These are phyloP conservation scores for Seira ritae DNA, from an alignment of 2,888 invertebrate genomes.

Conservation along the genomic window DNA sequence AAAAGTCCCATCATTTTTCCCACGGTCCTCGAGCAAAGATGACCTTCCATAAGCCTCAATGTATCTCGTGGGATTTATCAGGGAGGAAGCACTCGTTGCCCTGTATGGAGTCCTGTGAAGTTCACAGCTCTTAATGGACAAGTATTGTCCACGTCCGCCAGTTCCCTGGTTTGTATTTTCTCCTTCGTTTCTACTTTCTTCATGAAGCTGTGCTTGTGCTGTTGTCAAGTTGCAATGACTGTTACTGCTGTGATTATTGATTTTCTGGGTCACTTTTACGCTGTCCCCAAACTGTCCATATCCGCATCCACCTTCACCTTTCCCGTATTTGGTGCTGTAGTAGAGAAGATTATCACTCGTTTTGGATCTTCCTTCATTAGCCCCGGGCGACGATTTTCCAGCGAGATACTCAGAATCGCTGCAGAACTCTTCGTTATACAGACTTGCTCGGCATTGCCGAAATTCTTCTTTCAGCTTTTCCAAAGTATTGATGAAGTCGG, in stretches of 20 bases:
- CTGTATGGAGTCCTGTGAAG: constrained; percentile 63
- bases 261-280: constrained; percentile 29
- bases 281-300: background rate
- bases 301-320: background rate
- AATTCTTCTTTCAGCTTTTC: constrained; percentile 72
- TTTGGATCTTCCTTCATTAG: constrained; percentile 39
- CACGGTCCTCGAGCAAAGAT: background rate
- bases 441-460: constrained; percentile 66
- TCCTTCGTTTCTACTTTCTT: background rate
- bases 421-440: constrained; percentile 64
- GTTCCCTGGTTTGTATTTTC: too few relatives aligned
- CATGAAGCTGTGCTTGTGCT: constrained; percentile 16
- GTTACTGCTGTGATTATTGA: constrained; percentile 48
- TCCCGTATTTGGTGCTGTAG: constrained; percentile 25
- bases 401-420: constrained; percentile 69
- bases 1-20: constrained; percentile 31
- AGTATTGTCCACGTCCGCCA: constrained; percentile 35
- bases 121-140: constrained; percentile 65
- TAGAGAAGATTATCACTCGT: constrained; percentile 36
- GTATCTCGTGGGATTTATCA: constrained; percentile 32
- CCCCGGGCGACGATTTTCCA: constrained; percentile 57
- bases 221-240: constrained; percentile 3
- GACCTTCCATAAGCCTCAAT: constrained; percentile 21
- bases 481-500: constrained; percentile 72
- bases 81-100: constrained; percentile 37